Percentiles rank a stretch among this genome's conserved stretches.
phyloP scores from a whole-genome alignment of 2,113 vertebrate species.

The Nannospalax galili region DNA sequence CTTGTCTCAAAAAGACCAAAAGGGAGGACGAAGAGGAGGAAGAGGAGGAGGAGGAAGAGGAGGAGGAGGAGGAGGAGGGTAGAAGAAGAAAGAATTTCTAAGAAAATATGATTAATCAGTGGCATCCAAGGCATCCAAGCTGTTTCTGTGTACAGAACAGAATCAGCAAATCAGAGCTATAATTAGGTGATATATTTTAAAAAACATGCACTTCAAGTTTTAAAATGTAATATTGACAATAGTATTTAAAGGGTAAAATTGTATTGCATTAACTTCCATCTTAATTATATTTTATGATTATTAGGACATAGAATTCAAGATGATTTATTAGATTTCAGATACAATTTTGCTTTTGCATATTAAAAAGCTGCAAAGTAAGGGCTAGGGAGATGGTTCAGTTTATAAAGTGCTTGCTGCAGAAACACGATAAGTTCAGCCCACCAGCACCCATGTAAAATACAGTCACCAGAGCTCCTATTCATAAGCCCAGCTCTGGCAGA shows the following conservation, averaged over 20 bases:
- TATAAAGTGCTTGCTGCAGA: background rate
- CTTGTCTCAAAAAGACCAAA: too few relatives aligned
- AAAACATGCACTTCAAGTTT: background rate
- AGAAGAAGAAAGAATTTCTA: background rate
- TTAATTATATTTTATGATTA: background rate
- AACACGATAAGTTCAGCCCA: background rate
- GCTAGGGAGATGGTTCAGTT: background rate
- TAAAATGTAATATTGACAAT: background rate
- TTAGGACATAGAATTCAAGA: conserved; percentile 9
- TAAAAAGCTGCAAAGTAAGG: background rate
- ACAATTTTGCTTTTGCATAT: background rate
- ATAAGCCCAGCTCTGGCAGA: background rate
- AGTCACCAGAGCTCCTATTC: background rate
- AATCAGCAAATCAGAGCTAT: background rate
- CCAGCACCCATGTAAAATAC: background rate
- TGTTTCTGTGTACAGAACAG: background rate
- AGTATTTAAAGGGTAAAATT: background rate
- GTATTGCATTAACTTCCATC: background rate
- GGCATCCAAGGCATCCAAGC: background rate
- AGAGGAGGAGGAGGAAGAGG: too few relatives aligned
- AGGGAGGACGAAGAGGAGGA: too few relatives aligned
- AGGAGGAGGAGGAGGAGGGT: too few relatives aligned
- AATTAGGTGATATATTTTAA: background rate
- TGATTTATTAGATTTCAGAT: background rate
- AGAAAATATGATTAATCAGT: background rate